Conservation (phyloP, 2,797 vertebrate species). For the Acomys russatus region DNA sequence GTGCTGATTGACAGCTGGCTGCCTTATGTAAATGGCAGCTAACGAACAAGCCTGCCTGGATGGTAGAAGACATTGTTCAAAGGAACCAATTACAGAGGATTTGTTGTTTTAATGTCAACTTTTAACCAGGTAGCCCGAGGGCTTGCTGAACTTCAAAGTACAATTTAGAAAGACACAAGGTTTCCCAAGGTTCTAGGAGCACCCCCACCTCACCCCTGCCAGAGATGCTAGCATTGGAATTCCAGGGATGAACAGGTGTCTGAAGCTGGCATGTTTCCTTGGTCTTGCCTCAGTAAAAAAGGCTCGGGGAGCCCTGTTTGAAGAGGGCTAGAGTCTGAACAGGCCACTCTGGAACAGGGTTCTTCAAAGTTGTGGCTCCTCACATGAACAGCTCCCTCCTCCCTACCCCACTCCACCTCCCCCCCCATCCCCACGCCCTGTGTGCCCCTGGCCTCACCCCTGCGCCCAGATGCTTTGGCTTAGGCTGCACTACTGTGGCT, state of each 20-base stretch:
- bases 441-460: background rate
- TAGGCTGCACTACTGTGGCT: background rate
- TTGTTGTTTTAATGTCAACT: slow-evolving; percentile 87
- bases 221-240: slow-evolving; percentile 58
- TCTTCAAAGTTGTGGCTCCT: background rate
- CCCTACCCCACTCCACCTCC: too few species aligned
- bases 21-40: slow-evolving; percentile 81
- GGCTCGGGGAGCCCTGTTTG: background rate
- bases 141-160: slow-evolving; percentile 88
- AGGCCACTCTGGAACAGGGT: background rate
- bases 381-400: too few species aligned
- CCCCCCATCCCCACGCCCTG: too few species aligned
- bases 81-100: slow-evolving; percentile 89
- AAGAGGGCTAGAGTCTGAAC: fast-evolving
- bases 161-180: slow-evolving; percentile 87
- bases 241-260: background rate
- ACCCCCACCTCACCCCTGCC: slow-evolving; percentile 56
- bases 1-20: slow-evolving; percentile 79
- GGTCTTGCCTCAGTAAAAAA: background rate
- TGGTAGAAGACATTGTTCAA: slow-evolving; percentile 87
- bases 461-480: too few species aligned
- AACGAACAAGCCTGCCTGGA: slow-evolving; percentile 86
- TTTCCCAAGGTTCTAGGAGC: slow-evolving; percentile 87
- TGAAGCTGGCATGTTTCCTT: fast-evolving
- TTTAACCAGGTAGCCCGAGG: slow-evolving; percentile 88